Evolutionary conservation across 2,113 vertebrate genomes (phyloP), one percentile per base, ranked within the genome.

Genomic region (Scatophagus argus): DNA sequence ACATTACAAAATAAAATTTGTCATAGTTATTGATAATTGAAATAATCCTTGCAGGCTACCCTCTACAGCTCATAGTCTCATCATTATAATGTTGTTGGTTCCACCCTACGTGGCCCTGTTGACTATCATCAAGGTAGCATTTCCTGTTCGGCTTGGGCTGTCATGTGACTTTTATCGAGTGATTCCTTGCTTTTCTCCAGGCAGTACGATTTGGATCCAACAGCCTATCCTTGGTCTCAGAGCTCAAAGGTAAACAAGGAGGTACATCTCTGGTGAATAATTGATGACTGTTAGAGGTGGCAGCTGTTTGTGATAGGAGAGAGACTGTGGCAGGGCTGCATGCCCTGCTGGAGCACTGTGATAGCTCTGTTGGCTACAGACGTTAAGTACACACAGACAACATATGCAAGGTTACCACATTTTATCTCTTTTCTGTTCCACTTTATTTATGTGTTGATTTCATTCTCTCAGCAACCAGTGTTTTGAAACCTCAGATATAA

Each of bases 231-330:
- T 60, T 25, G 32, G 82, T 70, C 36, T 19, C 70, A 61, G 64
- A 79, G 64, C 84, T 84, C 77, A 85, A 91, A 90, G 84, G 91
- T 93, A 91, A 93, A 93, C 90, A 92, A 25, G 46, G 63, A 84
- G 86, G 81, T 83, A 46, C 83, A 79, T 80, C 85, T 56, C 73
- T 21, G 9, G 91, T 93, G 89, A 93, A 93, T 93, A 91, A 92
- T 93, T 91, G 74, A 93, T 92, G 79, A 69, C 79, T 65, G 69
- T 56, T 72, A 79, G 68, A 27, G 13, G 63, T 62, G 64, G 88
- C 85, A 88, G 85, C 87, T 91, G 90, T 88, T 88, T 85, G 77
- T 34, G 49, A 82, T 67, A 66, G 77, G 74, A 78, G 64, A 66
- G 81, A 41, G 76, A 73, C 74, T 74, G 71, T 67, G 70, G 68